phyloP scores from a whole-genome alignment of 2,113 vertebrate genomes.

The Spea multiplicata region DNA sequence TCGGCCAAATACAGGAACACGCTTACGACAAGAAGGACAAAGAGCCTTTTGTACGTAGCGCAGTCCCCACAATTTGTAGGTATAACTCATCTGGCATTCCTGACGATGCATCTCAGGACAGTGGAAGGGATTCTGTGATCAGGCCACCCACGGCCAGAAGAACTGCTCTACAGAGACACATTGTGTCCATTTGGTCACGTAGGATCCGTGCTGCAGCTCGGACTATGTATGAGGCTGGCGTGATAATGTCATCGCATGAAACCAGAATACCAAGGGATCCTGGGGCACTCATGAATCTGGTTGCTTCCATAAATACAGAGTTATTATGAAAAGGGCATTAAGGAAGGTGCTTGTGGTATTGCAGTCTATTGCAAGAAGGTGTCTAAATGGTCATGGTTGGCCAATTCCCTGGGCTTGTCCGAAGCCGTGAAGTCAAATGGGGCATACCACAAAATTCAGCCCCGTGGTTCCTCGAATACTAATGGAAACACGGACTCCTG shows the following conservation, averaged over 20 bases:
- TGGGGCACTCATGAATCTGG: slow-evolving; percentile 11
- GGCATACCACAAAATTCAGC: slow-evolving; percentile 23
- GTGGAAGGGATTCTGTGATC: slow-evolving; percentile 10
- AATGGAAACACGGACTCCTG: not conserved
- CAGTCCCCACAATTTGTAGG: slow-evolving; percentile 35
- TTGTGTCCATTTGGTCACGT: slow-evolving; percentile 20
- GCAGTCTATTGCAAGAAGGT: not conserved
- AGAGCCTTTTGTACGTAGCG: slow-evolving; percentile 19
- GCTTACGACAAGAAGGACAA: slow-evolving; percentile 20
- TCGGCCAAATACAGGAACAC: slow-evolving; percentile 5
- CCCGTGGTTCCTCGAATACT: not conserved
- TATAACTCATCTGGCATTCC: slow-evolving; percentile 20
- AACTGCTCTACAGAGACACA: slow-evolving; percentile 31
- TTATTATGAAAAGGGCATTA: slow-evolving; percentile 41
- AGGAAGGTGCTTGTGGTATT: slow-evolving; percentile 35
- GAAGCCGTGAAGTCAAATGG: not conserved
- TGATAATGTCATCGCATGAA: slow-evolving; percentile 13
- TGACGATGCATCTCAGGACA: slow-evolving; percentile 24
- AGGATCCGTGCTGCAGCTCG: not conserved
- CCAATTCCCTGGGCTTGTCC: not conserved
- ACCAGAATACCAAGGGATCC: slow-evolving; percentile 9
- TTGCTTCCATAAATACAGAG: slow-evolving; percentile 26
- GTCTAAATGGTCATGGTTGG: not conserved
- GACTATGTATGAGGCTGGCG: slow-evolving; percentile 18
- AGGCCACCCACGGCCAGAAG: slow-evolving; percentile 43